Percentiles rank a stretch among this genome's conserved stretches.
These are phyloP conservation scores for Holcopasites calliopsidis DNA, from an alignment of 1,140 invertebrate species.

Conservation along the genomic window DNA sequence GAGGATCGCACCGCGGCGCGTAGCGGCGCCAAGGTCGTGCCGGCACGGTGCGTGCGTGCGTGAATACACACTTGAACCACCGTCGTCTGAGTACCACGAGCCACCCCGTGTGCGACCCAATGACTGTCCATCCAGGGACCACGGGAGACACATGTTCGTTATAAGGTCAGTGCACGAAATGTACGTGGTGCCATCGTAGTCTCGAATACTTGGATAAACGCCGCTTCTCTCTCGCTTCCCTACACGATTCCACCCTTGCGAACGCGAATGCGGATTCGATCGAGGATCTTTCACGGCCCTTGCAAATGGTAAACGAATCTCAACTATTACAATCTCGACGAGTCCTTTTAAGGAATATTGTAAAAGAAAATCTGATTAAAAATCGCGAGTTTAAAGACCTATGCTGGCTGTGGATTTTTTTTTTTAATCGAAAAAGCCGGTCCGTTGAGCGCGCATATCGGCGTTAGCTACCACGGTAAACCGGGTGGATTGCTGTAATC, in stretches of 20 bases:
- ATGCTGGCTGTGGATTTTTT: not conserved
- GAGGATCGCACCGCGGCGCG: constrained; percentile 56
- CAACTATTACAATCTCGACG: constrained; percentile 18
- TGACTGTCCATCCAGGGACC: constrained; percentile 77
- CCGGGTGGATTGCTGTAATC: too few relatives aligned
- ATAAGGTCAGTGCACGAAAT: constrained; percentile 73
- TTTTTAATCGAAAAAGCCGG: not conserved
- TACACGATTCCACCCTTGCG: constrained; percentile 3
- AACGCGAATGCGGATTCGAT: constrained; percentile 4
- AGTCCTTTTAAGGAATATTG: not conserved
- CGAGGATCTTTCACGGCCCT: constrained; percentile 4
- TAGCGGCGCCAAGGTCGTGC: constrained; percentile 47
- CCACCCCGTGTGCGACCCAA: constrained; percentile 73
- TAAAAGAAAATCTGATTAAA: too few relatives aligned
- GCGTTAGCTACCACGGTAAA: too few relatives aligned
- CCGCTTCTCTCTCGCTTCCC: not conserved
- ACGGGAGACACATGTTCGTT: constrained; percentile 78
- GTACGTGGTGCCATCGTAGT: constrained; percentile 15
- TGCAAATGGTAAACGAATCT: constrained; percentile 22
- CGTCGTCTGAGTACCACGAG: constrained; percentile 55
- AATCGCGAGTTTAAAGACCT: not conserved
- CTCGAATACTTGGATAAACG: not conserved
- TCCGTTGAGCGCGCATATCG: not conserved
- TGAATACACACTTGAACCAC: constrained; percentile 47
- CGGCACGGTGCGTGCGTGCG: constrained; percentile 52